phyloP scores from a whole-genome alignment of 2,113 vertebrate genomes.

The Myxocyprinus asiaticus region DNA sequence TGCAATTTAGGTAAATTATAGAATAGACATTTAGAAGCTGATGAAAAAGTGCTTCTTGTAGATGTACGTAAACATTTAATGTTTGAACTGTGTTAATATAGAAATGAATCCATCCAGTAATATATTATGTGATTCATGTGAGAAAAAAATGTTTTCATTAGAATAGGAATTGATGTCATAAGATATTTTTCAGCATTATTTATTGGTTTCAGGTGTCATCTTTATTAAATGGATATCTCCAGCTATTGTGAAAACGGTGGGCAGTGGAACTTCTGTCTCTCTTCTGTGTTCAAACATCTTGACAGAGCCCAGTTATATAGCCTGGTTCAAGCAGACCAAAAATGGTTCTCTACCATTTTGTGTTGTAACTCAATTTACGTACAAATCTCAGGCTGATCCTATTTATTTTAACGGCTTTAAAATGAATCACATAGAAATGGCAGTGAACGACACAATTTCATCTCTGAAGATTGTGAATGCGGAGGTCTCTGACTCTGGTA shows the following conservation, averaged over 20 bases:
- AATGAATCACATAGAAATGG: neutral
- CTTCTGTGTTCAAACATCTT: constrained; percentile 11
- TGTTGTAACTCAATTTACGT: neutral
- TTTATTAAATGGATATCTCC: constrained; percentile 7
- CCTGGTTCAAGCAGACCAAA: constrained; percentile 20
- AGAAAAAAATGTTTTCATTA: neutral
- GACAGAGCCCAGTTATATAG: neutral
- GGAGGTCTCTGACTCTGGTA: neutral
- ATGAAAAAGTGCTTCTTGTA: too few species aligned
- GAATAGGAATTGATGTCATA: neutral
- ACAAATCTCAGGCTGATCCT: neutral
- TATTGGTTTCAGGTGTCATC: constrained; percentile 8
- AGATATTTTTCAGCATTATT: neutral
- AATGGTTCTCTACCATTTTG: neutral
- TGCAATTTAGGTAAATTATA: too few species aligned
- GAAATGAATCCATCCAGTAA: neutral
- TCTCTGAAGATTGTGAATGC: constrained; percentile 2
- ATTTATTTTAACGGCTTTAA: neutral
- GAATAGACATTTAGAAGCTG: too few species aligned
- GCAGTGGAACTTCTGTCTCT: neutral
- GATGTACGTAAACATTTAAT: too few species aligned
- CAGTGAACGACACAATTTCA: neutral
- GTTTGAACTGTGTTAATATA: too few species aligned
- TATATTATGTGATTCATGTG: neutral
- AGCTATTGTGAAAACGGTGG: neutral